phyloP scores from a whole-genome alignment of 2,888 invertebrate species.

The Drosophila suboccidentalis region DNA sequence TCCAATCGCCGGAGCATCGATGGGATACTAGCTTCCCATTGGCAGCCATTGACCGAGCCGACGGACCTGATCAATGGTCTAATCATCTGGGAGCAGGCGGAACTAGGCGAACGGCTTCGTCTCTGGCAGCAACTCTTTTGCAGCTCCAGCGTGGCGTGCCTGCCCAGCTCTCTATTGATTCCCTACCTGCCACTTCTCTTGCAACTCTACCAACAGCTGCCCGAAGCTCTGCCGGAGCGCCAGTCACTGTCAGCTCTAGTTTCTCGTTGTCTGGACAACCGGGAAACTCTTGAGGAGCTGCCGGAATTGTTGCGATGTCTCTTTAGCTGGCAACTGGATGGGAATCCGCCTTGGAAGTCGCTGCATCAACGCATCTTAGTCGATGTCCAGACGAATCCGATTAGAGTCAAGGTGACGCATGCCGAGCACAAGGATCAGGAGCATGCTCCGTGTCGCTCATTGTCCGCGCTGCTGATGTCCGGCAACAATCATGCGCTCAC shows the following conservation, averaged over 20 bases:
- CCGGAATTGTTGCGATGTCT: constrained; percentile 66
- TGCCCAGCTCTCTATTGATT: constrained; percentile 79
- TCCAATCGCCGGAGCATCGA: constrained; percentile 62
- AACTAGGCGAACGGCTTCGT: constrained; percentile 66
- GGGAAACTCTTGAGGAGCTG: constrained; percentile 66
- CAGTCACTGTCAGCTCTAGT: constrained; percentile 67
- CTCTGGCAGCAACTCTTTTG: constrained; percentile 82
- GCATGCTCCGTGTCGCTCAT: constrained; percentile 52
- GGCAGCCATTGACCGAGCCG: constrained; percentile 70
- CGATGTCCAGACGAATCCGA: constrained; percentile 28
- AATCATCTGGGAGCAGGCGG: constrained; percentile 80
- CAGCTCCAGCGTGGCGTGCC: constrained; percentile 78
- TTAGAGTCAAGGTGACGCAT: constrained; percentile 66
- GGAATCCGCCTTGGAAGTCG: constrained; percentile 45
- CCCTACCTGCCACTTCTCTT: constrained; percentile 78
- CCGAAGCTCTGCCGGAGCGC: constrained; percentile 47
- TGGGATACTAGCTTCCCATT: constrained; percentile 44
- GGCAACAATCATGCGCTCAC: constrained; percentile 77
- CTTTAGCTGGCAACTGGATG: constrained; percentile 47
- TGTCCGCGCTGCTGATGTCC: constrained; percentile 70
- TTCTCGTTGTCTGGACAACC: constrained; percentile 80
- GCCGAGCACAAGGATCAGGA: constrained; percentile 33
- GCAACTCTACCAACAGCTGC: constrained; percentile 72
- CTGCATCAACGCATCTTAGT: constrained; percentile 74
- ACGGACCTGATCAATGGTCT: constrained; percentile 76